A percentile compares a stretch with the other conserved stretches of the same genome.
Conservation (phyloP, 2,113 vertebrate species). For the Hemicordylus capensis region DNA sequence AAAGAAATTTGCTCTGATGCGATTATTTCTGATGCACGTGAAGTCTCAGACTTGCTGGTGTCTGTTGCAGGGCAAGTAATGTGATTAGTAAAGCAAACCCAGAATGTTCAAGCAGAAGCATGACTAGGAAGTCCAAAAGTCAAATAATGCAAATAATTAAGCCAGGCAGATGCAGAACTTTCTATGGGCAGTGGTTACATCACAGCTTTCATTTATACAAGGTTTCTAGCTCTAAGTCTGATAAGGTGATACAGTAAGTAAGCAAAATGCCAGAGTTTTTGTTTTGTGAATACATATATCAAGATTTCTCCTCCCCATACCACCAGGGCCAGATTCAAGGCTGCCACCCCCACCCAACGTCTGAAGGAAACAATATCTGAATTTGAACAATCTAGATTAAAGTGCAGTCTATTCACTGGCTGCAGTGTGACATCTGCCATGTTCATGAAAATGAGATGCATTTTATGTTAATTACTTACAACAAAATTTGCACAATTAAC, state of each 20-base stretch:
- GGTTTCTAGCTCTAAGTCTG: not conserved
- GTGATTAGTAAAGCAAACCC: not conserved
- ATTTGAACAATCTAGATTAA: not conserved
- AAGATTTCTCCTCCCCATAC: no score
- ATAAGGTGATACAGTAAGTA: not conserved
- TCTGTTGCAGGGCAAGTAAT: not conserved
- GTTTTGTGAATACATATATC: not conserved
- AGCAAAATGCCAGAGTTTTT: not conserved
- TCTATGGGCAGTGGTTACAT: not conserved
- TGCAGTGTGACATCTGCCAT: conserved; percentile 23
- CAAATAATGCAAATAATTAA: not conserved
- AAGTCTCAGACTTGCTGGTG: not conserved
- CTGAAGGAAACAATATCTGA: not conserved
- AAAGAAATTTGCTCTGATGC: not conserved
- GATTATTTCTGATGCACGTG: not conserved
- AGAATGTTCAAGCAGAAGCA: not conserved
- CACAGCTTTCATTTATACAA: not conserved
- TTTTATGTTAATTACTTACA: conserved; percentile 12
- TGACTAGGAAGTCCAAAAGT: not conserved
- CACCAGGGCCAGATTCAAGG: not conserved
- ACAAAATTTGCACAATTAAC: conserved; percentile 13
- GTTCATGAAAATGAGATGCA: conserved; percentile 13
- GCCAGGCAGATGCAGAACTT: not conserved
- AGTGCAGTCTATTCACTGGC: conserved; percentile 5
- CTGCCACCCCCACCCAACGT: not conserved